Evolutionary conservation across 2,113 vertebrate genomes (phyloP), one percentile per base, ranked within the genome.

Genomic region (Globicephala melas): DNA sequence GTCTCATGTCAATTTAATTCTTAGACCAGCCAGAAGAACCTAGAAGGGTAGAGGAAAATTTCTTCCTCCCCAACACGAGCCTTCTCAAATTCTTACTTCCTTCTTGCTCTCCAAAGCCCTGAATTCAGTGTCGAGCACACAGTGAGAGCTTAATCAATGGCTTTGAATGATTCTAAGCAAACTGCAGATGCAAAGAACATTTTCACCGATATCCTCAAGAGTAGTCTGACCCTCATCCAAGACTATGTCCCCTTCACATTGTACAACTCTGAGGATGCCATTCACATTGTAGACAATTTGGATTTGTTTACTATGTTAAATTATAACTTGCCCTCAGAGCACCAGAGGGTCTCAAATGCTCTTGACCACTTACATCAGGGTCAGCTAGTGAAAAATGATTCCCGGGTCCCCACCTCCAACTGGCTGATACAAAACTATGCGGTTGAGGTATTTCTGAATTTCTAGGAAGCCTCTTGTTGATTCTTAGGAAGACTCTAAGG

Each of bases 221-320:
- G 10, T 8, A 41, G 65, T 31, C 26, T 58, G 50, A 67, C n/a
- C 76, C 67, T 47, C 1, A n/a, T 15, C 50, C n/a, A 18, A 70
- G 74, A n/a, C 20, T 14, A 3, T 60, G 33, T 36, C 31, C 41
- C 13, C 50, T 84, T 33, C 31, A 55, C 8, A 9, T 55, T 0
- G 0, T 14, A 12, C 17, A 82, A 6, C 8, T 41, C 26, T 1
- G 6, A 26, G 53, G 25, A 36, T 53, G 14, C 12, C 0, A 0
- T 11, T 47, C 44, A 41, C 5, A 13, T 1, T 15, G 12, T 7
- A 3, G 26, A 73, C 6, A 18, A 33, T 18, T 31, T 25, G 47
- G 36, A 25, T 26, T 55, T 47, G 8, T 77, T 95, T 82, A 58
- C 65, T 58, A 1, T 14, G 28, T 79, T n/a, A 67, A n/a, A 62